These are phyloP conservation scores for Galago senegalensis DNA, from an alignment of 2,797 vertebrate genomes.

Conservation along the genomic window DNA sequence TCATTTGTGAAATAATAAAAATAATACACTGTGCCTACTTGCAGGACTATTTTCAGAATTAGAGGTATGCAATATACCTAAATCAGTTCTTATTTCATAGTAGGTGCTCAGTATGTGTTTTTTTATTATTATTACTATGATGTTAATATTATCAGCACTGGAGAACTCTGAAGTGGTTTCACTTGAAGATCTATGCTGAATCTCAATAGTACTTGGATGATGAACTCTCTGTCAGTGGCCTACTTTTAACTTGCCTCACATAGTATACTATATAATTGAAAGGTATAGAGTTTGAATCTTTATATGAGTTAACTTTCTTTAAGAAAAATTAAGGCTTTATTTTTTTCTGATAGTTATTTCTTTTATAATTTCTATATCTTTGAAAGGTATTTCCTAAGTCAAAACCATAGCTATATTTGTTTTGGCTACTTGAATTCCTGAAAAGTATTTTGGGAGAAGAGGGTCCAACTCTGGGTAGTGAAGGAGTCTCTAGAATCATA, in stretches of 20 bases:
- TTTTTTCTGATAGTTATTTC: neutral
- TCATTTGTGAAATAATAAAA: conserved; percentile 33
- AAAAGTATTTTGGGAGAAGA: conserved; percentile 48
- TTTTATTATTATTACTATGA: conserved; percentile 16
- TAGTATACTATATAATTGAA: neutral
- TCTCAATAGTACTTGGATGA: neutral
- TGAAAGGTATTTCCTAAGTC: conserved; percentile 56
- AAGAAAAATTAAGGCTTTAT: neutral
- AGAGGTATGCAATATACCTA: neutral
- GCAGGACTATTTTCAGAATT: conserved; percentile 53
- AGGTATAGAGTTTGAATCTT: neutral
- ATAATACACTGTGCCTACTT: neutral
- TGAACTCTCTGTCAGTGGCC: neutral
- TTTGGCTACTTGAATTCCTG: conserved; percentile 61
- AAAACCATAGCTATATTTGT: conserved; percentile 35
- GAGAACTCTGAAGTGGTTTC: neutral
- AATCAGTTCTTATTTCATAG: neutral
- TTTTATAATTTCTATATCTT: neutral
- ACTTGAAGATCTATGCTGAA: neutral
- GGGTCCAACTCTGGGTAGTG: neutral
- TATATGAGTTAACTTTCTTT: conserved; percentile 7
- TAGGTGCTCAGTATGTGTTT: neutral
- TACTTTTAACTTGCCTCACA: neutral
- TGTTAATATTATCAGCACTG: neutral
- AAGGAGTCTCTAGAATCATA: conserved; percentile 54